Evolutionary conservation across 2,797 vertebrate species (phyloP).

Genomic region (Hoplostethus atlanticus): DNA sequence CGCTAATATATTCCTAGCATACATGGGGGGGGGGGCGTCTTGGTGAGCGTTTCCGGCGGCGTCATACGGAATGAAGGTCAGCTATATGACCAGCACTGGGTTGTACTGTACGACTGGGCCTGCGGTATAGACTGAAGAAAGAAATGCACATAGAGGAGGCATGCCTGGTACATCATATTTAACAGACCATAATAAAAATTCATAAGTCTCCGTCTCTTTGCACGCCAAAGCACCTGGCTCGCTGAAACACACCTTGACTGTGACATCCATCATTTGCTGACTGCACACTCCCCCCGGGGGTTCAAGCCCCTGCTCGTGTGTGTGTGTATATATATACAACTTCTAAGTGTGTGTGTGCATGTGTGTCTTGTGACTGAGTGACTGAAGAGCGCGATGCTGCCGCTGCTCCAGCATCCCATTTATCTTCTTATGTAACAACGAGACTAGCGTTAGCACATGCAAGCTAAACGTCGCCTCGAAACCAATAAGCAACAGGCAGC

Average conservation of each 20-base stretch:
- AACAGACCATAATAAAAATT: constrained; percentile 12
- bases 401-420: constrained; percentile 55
- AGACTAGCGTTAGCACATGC: constrained; percentile 64
- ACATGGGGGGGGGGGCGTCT: constrained; percentile 18
- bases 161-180: not conserved
- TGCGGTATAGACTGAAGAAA: not conserved
- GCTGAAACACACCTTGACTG: constrained; percentile 37
- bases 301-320: constrained; percentile 40
- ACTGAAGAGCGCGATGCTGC: constrained; percentile 47
- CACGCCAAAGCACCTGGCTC: constrained; percentile 16
- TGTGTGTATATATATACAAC: not conserved
- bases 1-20: constrained; percentile 44
- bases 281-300: constrained; percentile 25
- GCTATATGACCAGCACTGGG: constrained; percentile 22
- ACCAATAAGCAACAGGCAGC: constrained; percentile 29
- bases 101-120: not conserved
- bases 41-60: constrained; percentile 32
- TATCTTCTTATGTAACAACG: constrained; percentile 82
- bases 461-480: constrained; percentile 50
- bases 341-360: constrained; percentile 21
- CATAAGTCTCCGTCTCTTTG: not conserved
- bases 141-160: constrained; percentile 3
- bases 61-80: constrained; percentile 48
- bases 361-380: constrained; percentile 27
- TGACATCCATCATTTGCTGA: constrained; percentile 22